Evolutionary conservation across 2,888 invertebrate species (phyloP).

Genomic region (Cephus rjabovi): DNA sequence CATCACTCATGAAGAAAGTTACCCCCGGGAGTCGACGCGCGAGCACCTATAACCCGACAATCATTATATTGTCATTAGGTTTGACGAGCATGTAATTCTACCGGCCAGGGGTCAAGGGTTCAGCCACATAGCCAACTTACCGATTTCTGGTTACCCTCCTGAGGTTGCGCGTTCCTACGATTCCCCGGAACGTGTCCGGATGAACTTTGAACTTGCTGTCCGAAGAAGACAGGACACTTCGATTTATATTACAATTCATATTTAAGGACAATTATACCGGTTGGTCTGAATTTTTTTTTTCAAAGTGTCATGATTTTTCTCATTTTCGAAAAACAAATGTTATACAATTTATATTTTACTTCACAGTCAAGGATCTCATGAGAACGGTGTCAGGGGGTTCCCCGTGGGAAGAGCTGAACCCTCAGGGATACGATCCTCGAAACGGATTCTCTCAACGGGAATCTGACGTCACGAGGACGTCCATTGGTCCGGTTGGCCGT

Average conservation of each 20-base stretch:
- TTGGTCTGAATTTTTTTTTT: not conserved
- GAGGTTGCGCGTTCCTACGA: not conserved
- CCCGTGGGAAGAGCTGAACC: not conserved
- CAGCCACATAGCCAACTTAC: not conserved
- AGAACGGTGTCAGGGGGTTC: not conserved
- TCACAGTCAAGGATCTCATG: not conserved
- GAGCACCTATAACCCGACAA: slow-evolving; percentile 44
- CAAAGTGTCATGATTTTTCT: not conserved
- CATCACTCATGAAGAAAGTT: slow-evolving; percentile 50
- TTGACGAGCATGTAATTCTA: slow-evolving; percentile 58
- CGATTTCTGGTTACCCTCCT: not conserved
- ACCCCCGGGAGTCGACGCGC: slow-evolving; percentile 25
- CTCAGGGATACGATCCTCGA: not conserved
- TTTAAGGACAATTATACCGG: not conserved
- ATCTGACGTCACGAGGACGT: not conserved
- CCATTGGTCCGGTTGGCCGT: not conserved
- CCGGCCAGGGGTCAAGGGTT: slow-evolving; percentile 36
- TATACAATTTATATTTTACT: not conserved
- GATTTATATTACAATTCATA: not conserved
- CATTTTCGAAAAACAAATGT: not conserved
- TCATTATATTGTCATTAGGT: slow-evolving; percentile 60
- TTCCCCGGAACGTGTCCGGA: not conserved
- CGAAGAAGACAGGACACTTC: not conserved
- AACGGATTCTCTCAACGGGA: not conserved
- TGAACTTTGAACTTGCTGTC: not conserved